Conservation (phyloP, 2,797 vertebrate species). For the Coregonus ussuriensis region DNA sequence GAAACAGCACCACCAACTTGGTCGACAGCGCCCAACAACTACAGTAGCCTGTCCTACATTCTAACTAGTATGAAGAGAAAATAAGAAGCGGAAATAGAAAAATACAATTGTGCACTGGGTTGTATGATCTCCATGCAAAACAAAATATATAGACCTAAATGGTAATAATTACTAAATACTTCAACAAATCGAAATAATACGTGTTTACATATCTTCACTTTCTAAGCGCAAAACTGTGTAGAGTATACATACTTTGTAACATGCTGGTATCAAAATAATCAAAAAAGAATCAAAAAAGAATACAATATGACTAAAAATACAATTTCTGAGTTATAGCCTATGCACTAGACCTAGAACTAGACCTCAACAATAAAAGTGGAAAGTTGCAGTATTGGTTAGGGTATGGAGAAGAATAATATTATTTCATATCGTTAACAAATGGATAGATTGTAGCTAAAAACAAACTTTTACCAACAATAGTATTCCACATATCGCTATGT, state of each 20-base stretch:
- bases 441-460: neutral
- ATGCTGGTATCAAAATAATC: neutral
- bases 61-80: neutral
- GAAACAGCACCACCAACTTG: slow-evolving; percentile 73
- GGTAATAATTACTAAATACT: neutral
- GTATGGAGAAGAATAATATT: neutral
- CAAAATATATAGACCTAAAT: neutral
- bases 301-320: neutral
- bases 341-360: neutral
- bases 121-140: neutral
- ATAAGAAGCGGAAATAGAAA: neutral
- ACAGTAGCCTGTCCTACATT: neutral
- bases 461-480: neutral
- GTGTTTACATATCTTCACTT: neutral
- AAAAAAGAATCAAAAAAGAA: neutral
- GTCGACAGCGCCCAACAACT: slow-evolving; percentile 67
- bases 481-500: neutral
- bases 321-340: neutral
- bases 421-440: neutral
- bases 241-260: neutral
- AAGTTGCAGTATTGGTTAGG: neutral
- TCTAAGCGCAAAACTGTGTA: neutral
- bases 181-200: too few relatives aligned
- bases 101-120: neutral
- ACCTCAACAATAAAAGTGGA: neutral